Evolutionary conservation across 2,113 vertebrate genomes (phyloP).

Genomic region (Panthera leo): DNA sequence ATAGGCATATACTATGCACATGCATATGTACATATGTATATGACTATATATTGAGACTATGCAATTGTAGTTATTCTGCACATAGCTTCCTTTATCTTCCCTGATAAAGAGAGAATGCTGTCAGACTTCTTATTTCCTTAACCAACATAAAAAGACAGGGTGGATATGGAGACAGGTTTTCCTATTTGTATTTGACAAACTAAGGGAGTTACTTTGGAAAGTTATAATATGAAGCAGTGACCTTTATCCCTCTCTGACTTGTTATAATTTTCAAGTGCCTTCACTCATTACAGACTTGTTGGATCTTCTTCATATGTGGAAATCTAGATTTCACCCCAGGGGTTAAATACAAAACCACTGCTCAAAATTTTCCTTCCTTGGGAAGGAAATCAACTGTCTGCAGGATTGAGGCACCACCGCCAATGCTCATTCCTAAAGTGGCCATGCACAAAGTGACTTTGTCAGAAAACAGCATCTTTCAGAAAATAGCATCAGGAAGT

Average conservation of each 20-base stretch:
- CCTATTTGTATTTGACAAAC: background rate
- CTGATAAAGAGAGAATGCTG: background rate
- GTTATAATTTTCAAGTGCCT: slow-evolving; percentile 19
- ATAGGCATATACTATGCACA: too few relatives aligned
- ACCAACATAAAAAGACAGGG: background rate
- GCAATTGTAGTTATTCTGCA: too few relatives aligned
- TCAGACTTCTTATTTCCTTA: background rate
- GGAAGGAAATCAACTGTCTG: slow-evolving; percentile 48
- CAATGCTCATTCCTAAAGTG: slow-evolving; percentile 45
- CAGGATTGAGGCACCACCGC: background rate
- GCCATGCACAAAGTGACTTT: slow-evolving; percentile 62
- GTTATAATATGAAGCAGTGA: background rate
- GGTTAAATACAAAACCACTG: background rate
- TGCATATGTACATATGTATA: background rate
- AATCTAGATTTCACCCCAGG: background rate
- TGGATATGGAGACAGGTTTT: background rate
- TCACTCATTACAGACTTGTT: slow-evolving; percentile 20
- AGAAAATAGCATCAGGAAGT: slow-evolving; percentile 53
- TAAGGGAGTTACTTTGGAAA: background rate
- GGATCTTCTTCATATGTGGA: slow-evolving; percentile 8
- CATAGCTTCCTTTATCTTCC: rapidly evolving
- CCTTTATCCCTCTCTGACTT: background rate
- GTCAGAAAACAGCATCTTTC: slow-evolving; percentile 58
- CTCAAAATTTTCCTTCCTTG: background rate
- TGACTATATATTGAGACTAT: background rate